Evolutionary conservation across 2,113 vertebrate genomes (phyloP), one percentile per base, ranked within the genome.

Genomic region (Thamnaconus septentrionalis): DNA sequence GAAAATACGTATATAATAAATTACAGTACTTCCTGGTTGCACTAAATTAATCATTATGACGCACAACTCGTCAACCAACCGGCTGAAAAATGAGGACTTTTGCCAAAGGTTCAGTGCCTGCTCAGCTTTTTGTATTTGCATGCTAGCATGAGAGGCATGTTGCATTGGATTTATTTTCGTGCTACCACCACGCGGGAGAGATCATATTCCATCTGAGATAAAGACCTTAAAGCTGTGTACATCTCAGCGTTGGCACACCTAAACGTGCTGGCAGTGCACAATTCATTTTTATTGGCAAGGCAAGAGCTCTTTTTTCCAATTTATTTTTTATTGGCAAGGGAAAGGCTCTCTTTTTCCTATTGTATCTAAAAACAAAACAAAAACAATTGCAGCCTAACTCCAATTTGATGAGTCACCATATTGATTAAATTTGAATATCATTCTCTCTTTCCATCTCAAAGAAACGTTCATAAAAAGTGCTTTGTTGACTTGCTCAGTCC

Each of bases 381-480:
- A 31, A 31, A 31, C 18, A 31, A 31, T 31, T 31, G 18, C 2
- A 31, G 18, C 18, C 18, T 31, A 31, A 61, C 31, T 61, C 41
- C 9, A 58, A 31, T 41, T 58, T 18, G 39, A 51, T 31, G 43
- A 75, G 65, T 69, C 71, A 65, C 61, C 46, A 56, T 55, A n/a
- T 66, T 12, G 10, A 56, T 54, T 45, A 31, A 31, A 31, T 31
- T 31, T 31, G 18, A 31, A 31, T 31, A 31, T 31, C 18, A 31
- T 31, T 31, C 18, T 31, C 18, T 31, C 18, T 31, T 2, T 31
- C 18, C 18, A 31, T 31, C 18, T 31, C 18, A 31, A 31, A 31
- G 18, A 31, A 31, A 31, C 18, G 2, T 61, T 57, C 6, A 62
- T 8, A 18, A 72, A 72, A 73, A 50, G n/a, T 55, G 40, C 57